Evolutionary conservation across 2,113 vertebrate species (phyloP).

Genomic region (Rhinopithecus roxellana): DNA sequence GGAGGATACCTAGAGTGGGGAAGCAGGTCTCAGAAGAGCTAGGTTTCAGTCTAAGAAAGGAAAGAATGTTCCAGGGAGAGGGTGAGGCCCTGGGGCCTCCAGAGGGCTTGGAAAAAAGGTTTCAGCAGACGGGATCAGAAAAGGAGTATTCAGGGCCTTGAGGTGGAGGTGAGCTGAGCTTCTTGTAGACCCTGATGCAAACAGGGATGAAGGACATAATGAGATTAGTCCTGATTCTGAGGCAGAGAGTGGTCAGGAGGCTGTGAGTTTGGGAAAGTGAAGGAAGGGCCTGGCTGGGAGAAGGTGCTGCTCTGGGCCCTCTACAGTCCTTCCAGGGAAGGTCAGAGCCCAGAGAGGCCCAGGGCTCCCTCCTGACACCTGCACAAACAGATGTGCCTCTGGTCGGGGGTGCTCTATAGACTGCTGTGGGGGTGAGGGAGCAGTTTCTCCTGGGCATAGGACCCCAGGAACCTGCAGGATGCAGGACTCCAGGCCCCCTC

Average conservation of each 20-base stretch:
- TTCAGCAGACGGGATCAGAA: not conserved
- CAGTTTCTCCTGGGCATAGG: not conserved
- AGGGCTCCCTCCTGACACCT: not conserved
- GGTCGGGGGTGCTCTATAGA: too few relatives aligned
- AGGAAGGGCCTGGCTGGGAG: too few relatives aligned
- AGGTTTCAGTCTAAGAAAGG: not conserved
- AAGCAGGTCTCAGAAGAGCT: not conserved
- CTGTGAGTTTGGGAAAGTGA: not conserved
- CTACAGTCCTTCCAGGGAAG: too few relatives aligned
- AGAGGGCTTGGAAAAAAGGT: not conserved
- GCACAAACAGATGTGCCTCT: not conserved
- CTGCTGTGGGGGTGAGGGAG: too few relatives aligned
- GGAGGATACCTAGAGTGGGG: not conserved
- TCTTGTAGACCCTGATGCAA: not conserved
- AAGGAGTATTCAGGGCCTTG: not conserved
- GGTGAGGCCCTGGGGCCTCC: not conserved
- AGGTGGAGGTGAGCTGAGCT: not conserved
- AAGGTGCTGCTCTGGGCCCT: too few relatives aligned
- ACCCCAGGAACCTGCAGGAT: not conserved
- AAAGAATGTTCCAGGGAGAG: not conserved
- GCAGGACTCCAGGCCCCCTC: not conserved
- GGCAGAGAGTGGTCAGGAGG: not conserved
- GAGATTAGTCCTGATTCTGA: conserved; percentile 35
- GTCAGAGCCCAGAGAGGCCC: not conserved
- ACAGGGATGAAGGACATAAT: conserved; percentile 40